Evolutionary conservation across 2,888 invertebrate species (phyloP).

Genomic region (Anticlea derivata): DNA sequence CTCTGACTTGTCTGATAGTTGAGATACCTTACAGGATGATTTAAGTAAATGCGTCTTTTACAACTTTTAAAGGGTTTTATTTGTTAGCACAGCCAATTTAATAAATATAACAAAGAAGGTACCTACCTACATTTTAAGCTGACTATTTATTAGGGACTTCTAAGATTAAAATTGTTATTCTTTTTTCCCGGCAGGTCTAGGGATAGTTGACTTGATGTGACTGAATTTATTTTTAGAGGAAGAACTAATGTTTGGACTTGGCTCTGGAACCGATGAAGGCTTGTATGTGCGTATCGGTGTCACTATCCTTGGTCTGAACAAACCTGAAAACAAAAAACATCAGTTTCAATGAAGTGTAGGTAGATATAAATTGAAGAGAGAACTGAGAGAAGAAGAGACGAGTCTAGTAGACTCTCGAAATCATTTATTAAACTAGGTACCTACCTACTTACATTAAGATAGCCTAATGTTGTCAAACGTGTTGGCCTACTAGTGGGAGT

Average conservation of each 20-base stretch:
- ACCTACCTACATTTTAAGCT: neutral
- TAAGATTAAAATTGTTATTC: slow-evolving; percentile 40
- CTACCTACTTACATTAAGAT: too few species aligned
- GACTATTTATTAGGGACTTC: too few species aligned
- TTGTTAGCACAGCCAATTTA: slow-evolving; percentile 26
- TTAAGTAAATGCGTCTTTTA: slow-evolving; percentile 33
- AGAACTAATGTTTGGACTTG: slow-evolving; percentile 56
- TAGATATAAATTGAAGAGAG: too few species aligned
- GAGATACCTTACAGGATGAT: slow-evolving; percentile 19
- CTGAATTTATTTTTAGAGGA: slow-evolving; percentile 66
- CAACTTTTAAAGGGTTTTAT: slow-evolving; percentile 31
- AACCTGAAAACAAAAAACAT: slow-evolving; percentile 46
- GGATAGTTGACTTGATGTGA: slow-evolving; percentile 75
- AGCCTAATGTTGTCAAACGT: too few species aligned
- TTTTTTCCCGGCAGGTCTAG: slow-evolving; percentile 58
- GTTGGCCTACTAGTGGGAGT: too few species aligned
- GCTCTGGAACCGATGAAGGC: slow-evolving; percentile 40
- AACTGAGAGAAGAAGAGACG: too few species aligned
- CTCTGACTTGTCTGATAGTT: slow-evolving; percentile 56
- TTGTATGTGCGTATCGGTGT: slow-evolving; percentile 54
- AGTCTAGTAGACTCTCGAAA: too few species aligned
- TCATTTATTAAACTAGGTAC: too few species aligned
- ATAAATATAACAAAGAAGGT: slow-evolving; percentile 14
- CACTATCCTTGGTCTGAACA: slow-evolving; percentile 61
- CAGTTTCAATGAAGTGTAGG: neutral